phyloP scores from a whole-genome alignment of 2,888 invertebrate genomes.

The Sturmia bella region DNA sequence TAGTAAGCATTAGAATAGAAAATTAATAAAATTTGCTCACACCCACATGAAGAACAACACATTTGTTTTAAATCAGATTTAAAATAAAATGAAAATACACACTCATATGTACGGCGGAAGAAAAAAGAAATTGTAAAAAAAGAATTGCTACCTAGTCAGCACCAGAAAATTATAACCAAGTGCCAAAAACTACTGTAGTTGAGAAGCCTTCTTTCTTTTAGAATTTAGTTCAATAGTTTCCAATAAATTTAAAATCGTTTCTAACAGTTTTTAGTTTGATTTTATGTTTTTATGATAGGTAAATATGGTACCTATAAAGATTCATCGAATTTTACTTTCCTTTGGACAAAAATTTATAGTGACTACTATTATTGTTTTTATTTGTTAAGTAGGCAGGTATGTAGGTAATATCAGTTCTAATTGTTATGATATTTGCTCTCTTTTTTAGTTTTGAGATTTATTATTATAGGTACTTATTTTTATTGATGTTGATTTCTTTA shows the following conservation, averaged over 20 bases:
- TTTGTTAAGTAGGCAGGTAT: no score
- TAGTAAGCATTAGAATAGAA: constrained; percentile 39
- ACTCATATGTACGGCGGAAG: not conserved
- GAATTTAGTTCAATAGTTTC: constrained; percentile 18
- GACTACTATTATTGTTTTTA: constrained; percentile 13
- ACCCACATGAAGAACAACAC: constrained; percentile 14
- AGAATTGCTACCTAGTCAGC: not conserved
- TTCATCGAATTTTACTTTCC: constrained; percentile 18
- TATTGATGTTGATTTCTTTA: constrained; percentile 83
- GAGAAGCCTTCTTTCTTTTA: constrained; percentile 44
- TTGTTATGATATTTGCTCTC: constrained; percentile 8
- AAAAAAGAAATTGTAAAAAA: constrained; percentile 8
- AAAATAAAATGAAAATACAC: constrained; percentile 2
- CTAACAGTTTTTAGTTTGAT: not conserved
- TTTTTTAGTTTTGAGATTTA: constrained; percentile 53
- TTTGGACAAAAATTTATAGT: constrained; percentile 3
- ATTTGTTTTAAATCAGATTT: constrained; percentile 35
- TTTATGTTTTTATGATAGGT: not conserved
- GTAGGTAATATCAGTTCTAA: constrained; percentile 16
- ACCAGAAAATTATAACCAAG: not conserved
- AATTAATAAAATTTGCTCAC: constrained; percentile 38
- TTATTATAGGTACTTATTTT: constrained; percentile 54
- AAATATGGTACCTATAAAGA: not conserved
- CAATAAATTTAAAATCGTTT: constrained; percentile 7
- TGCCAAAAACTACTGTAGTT: constrained; percentile 49